Evolutionary conservation across 1,140 invertebrate genomes (phyloP), one percentile per base, ranked within the genome.

Genomic region (Microplitis mediator): DNA sequence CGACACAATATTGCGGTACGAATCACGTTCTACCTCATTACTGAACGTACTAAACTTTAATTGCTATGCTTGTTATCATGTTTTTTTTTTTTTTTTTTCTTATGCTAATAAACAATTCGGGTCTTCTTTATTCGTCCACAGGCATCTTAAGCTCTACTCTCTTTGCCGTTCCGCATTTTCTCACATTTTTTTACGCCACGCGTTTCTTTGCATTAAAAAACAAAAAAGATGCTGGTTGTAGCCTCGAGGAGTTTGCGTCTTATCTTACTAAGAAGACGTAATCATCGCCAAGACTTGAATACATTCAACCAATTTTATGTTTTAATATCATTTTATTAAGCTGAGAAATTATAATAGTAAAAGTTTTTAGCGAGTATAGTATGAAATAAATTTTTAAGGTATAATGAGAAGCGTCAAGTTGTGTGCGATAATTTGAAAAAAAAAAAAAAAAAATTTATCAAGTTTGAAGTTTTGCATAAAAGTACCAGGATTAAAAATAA

Each of bases 61-160:
- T 71, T 71, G 60, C 69, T n/a, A 34, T 52, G 39, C 69, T 71
- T 52, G 61, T 71, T 71, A 71, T 63, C 69, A 71, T 39, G 45
- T 63, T 64, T 14, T 36, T 70, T 52, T 31, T 66, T 8, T 60
- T 13, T 60, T 34, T 11, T 9, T 16, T 60, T 6, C 23, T 60
- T 34, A 32, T 11, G 9, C 23, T 60, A 60, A 60, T 31, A 23
- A 32, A 34, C 9, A 3, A 32, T 11, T 60, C 23, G 58, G 52
- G 11, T 56, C 16, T 56, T 56, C 5, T 56, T 56, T 56, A 56
- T 14, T 56, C 8, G 39, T 45, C 39, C 39, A 45, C 39, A 45
- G 39, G 39, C 39, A 45, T 45, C 39, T 45, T 45, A 45, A 45
- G 39, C 39, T 45, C 39, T 54, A 16, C n/a, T 54, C n/a, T 54